phyloP scores from a whole-genome alignment of 2,113 vertebrate genomes.

The Sebastes fasciatus region DNA sequence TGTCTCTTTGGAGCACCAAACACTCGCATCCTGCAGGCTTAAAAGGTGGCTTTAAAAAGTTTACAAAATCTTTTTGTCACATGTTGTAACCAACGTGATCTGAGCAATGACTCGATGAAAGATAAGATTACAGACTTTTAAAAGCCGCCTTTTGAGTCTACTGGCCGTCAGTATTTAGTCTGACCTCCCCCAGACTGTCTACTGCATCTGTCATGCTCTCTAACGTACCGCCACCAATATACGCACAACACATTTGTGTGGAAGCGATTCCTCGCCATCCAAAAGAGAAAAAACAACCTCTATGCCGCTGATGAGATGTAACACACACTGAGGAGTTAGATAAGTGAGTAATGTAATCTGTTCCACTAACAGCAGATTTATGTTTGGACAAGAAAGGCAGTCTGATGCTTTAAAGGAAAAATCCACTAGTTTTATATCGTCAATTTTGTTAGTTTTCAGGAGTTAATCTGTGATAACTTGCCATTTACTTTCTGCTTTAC shows the following conservation, averaged over 20 bases:
- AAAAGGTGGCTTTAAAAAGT: constrained; percentile 1
- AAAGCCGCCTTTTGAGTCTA: constrained; percentile 1
- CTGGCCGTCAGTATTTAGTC: neutral
- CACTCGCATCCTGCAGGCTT: constrained; percentile 16
- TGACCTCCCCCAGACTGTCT: neutral
- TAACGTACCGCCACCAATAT: neutral
- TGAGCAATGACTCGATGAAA: neutral
- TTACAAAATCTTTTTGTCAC: neutral
- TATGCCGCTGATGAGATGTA: neutral
- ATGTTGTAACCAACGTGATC: neutral
- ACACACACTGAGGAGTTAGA: constrained; percentile 20
- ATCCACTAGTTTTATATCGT: neutral
- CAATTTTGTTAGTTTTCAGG: neutral
- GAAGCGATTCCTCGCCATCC: constrained; percentile 1
- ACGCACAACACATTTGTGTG: neutral
- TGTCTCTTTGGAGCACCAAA: neutral
- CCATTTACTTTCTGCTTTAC: too few relatives aligned
- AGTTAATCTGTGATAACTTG: neutral
- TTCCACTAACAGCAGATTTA: constrained; percentile 35
- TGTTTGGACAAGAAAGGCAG: neutral
- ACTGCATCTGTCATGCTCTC: neutral
- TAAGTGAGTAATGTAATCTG: constrained; percentile 7
- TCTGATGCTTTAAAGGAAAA: constrained; percentile 22
- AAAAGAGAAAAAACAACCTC: neutral
- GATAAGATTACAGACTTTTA: neutral